phyloP scores from a whole-genome alignment of 2,113 vertebrate genomes.

The Brachyistius frenatus region DNA sequence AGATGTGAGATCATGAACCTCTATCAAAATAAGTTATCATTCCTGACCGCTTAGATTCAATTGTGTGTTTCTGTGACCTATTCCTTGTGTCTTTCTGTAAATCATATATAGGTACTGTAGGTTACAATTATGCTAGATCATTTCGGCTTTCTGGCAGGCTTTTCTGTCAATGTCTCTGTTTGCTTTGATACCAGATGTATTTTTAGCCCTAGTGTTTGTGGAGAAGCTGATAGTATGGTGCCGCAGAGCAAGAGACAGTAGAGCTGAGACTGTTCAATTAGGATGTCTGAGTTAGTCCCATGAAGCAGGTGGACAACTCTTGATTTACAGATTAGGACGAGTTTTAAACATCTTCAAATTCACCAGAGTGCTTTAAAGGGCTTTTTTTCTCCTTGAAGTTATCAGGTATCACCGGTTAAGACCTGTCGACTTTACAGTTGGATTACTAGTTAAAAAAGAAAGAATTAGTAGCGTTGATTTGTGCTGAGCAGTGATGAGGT shows the following conservation, averaged over 20 bases:
- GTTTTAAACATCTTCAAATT: constrained; percentile 34
- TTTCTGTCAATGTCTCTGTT: constrained; percentile 48
- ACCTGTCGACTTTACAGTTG: not conserved
- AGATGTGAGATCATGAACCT: not conserved
- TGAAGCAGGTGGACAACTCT: constrained; percentile 23
- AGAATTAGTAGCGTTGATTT: constrained; percentile 27
- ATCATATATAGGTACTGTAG: constrained; percentile 7
- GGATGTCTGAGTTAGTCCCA: constrained; percentile 45
- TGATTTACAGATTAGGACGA: constrained; percentile 44
- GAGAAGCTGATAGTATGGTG: constrained; percentile 72
- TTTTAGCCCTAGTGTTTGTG: constrained; percentile 73
- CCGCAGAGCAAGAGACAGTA: constrained; percentile 46
- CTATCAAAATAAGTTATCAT: constrained; percentile 1
- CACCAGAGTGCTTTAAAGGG: constrained; percentile 13
- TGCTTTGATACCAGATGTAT: constrained; percentile 69
- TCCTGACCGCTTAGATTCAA: not conserved
- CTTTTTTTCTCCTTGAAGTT: not conserved
- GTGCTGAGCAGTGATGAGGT: not conserved
- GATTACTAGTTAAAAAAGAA: constrained; percentile 1
- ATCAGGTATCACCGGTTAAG: not conserved
- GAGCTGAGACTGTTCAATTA: constrained; percentile 51
- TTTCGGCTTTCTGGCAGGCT: constrained; percentile 23
- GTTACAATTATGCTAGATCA: constrained; percentile 42
- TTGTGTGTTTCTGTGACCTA: not conserved
- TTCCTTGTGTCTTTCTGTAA: constrained; percentile 7